These are phyloP conservation scores for Philopedon plagiatum DNA, from an alignment of 2,888 invertebrate species.

Conservation along the genomic window DNA sequence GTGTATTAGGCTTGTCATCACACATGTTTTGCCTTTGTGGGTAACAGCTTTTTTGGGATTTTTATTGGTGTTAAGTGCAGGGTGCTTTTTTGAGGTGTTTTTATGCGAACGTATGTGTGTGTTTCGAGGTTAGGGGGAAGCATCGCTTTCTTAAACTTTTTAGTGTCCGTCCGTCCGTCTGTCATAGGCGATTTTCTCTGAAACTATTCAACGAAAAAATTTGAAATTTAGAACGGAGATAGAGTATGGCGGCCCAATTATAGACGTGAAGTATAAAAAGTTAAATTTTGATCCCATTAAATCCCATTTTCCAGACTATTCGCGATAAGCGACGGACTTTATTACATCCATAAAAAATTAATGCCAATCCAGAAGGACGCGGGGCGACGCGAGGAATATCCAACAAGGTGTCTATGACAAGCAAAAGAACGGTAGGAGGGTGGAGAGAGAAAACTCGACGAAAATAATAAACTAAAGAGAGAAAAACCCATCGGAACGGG, in stretches of 20 bases:
- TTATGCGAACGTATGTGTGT: background rate
- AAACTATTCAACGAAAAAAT: no score
- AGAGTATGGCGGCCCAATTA: no score
- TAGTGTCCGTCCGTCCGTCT: no score
- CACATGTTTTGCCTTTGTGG: conserved; percentile 35
- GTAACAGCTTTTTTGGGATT: conserved; percentile 23
- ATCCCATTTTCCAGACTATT: no score
- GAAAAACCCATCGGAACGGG: conserved; percentile 42
- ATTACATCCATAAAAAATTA: no score
- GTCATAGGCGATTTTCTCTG: no score
- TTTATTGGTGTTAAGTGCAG: background rate
- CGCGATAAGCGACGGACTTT: no score
- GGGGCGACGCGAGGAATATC: conserved; percentile 6
- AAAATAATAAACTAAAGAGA: conserved; percentile 48
- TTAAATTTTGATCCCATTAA: no score
- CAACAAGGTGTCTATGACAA: conserved; percentile 45
- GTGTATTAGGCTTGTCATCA: conserved; percentile 39
- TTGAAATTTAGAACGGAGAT: no score
- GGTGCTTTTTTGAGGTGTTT: conserved; percentile 11
- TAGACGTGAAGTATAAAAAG: no score
- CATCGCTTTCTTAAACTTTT: no score
- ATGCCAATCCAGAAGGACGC: background rate
- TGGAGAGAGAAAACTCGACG: conserved; percentile 24
- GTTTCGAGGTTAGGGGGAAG: no score
- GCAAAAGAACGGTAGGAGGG: conserved; percentile 35